These are phyloP conservation scores for Limnothrissa miodon DNA, from an alignment of 2,113 vertebrate species.

Conservation along the genomic window DNA sequence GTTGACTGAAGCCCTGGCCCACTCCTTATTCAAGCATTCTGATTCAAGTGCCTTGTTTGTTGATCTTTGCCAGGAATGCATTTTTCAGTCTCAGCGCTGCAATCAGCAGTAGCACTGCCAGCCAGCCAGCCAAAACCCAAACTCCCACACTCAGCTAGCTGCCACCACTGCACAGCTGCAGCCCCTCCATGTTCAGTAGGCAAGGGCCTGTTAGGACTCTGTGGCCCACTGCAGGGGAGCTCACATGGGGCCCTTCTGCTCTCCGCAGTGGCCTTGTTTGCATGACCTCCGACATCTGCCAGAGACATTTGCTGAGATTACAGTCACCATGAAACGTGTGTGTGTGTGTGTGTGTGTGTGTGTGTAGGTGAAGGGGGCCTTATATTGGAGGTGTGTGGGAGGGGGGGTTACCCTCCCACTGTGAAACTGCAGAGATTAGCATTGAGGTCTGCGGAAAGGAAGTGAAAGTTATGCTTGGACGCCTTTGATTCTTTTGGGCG, in stretches of 20 bases:
- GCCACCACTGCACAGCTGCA: neutral
- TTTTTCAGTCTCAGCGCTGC: conserved; percentile 40
- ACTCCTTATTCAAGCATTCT: conserved; percentile 41
- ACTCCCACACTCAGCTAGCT: neutral
- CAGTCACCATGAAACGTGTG: neutral
- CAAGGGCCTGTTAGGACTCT: neutral
- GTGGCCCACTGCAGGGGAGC: neutral
- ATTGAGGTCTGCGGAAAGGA: neutral
- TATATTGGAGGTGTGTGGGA: too few relatives aligned
- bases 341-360: too few relatives aligned
- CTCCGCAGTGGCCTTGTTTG: neutral
- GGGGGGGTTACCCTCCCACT: neutral
- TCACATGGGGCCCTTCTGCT: neutral
- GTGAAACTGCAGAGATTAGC: conserved; percentile 8
- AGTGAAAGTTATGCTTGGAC: conserved; percentile 15
- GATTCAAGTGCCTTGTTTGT: conserved; percentile 48
- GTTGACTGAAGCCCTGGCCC: conserved; percentile 12
- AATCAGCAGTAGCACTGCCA: neutral
- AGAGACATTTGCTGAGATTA: conserved; percentile 1
- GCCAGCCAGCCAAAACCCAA: neutral
- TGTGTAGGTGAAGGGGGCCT: too few relatives aligned
- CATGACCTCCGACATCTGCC: conserved; percentile 1
- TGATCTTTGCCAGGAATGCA: conserved; percentile 51
- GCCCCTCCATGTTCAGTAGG: neutral
- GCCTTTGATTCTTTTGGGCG: neutral